Conservation (phyloP, 2,797 vertebrate genomes). For the Sebastes kiyomatsui region DNA sequence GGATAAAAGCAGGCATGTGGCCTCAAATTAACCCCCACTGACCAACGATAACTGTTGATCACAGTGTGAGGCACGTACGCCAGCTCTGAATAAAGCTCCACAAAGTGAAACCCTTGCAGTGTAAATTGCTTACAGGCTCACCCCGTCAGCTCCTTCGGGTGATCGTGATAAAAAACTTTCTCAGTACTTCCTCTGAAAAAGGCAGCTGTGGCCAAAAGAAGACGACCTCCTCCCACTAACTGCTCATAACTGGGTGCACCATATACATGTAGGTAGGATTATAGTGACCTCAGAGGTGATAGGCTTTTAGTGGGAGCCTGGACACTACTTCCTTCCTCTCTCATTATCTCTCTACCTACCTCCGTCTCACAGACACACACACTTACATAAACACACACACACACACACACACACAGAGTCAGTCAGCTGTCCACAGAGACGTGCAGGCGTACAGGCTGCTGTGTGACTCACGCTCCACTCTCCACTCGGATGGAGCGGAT, state of each 20-base stretch:
- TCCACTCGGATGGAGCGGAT: conserved; percentile 79
- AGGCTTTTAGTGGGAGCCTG: conserved; percentile 10
- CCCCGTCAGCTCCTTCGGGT: neutral
- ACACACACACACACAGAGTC: conserved; percentile 29
- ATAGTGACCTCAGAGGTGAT: conserved; percentile 1
- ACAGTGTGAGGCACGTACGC: neutral
- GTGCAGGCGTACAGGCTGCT: conserved; percentile 63
- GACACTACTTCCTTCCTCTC: conserved; percentile 7
- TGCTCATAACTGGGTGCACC: neutral
- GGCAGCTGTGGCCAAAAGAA: neutral
- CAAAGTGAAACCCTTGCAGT: neutral
- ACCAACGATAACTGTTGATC: neutral
- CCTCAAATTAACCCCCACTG: neutral
- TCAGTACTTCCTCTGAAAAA: neutral
- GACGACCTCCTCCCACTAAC: neutral
- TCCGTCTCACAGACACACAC: conserved; percentile 18
- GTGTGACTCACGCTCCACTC: conserved; percentile 80
- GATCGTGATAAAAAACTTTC: neutral
- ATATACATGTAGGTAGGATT: neutral
- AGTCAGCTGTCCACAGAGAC: conserved; percentile 62
- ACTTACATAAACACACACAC: conserved; percentile 19
- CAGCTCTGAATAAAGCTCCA: neutral
- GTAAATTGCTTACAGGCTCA: neutral
- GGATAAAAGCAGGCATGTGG: neutral
- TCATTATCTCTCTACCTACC: conserved; percentile 11